A percentile compares a stretch with the other conserved stretches of the same genome.
Evolutionary conservation across 37 sponge, comb jelly and placozoan species (phyloP).

Genomic region (Ephydatia muelleri): DNA sequence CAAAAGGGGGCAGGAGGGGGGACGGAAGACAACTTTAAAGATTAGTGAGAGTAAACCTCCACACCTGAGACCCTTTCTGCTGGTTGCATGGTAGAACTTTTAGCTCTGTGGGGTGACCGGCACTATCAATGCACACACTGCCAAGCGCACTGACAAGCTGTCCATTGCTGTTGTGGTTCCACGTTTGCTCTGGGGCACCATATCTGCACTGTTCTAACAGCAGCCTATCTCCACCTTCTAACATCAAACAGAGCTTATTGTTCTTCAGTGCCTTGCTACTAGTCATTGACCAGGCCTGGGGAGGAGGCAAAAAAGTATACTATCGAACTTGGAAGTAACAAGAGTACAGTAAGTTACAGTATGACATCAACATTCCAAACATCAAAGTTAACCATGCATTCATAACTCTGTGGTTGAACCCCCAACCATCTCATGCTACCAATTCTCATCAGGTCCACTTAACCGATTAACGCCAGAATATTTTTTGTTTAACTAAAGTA

Average conservation of each 20-base stretch:
- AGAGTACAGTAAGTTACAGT: no score
- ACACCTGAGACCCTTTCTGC: background rate
- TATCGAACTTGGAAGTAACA: background rate
- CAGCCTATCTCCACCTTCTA: slow-evolving; percentile 7
- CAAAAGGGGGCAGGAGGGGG: background rate
- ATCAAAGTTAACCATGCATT: no score
- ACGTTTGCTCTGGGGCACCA: background rate
- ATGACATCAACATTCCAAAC: no score
- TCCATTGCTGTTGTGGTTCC: background rate
- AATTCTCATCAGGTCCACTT: no score
- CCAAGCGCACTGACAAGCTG: background rate
- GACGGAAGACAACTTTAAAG: background rate
- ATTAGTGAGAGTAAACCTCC: background rate
- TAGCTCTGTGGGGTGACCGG: background rate
- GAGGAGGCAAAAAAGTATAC: background rate
- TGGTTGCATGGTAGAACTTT: background rate
- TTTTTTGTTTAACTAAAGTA: no score
- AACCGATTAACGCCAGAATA: no score
- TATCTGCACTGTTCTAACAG: background rate
- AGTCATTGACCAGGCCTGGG: slow-evolving; percentile 45
- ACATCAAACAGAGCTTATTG: slow-evolving; percentile 45
- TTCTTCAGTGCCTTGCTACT: slow-evolving; percentile 44
- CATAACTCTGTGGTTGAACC: no score
- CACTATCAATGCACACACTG: background rate
- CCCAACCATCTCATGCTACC: no score